phyloP scores from a whole-genome alignment of 2,797 vertebrate species.

The Phrynocephalus vlangalii region DNA sequence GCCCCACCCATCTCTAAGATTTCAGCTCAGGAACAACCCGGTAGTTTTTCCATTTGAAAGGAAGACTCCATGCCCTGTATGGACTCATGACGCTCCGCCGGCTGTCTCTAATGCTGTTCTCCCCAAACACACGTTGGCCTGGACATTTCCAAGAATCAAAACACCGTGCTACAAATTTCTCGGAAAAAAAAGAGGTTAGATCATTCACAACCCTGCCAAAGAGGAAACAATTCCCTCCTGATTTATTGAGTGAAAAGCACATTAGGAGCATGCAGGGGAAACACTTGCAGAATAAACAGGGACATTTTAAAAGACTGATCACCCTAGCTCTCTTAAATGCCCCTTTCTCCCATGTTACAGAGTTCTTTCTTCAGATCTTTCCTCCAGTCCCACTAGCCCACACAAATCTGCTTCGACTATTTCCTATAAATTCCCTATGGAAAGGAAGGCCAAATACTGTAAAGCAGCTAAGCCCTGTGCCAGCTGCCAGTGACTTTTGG shows the following conservation, averaged over 20 bases:
- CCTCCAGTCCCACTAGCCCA: background rate
- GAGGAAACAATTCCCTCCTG: background rate
- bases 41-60: no score
- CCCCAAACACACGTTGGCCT: fast-evolving
- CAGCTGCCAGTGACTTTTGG: no score
- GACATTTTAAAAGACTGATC: background rate
- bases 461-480: no score
- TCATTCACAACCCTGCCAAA: background rate
- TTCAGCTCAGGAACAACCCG: no score
- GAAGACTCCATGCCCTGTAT: no score
- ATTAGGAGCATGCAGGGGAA: constrained; percentile 23
- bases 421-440: background rate
- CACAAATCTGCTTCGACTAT: background rate
- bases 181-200: background rate
- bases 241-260: constrained; percentile 1
- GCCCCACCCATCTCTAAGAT: no score
- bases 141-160: background rate
- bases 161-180: background rate
- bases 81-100: no score
- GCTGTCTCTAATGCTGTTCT: background rate
- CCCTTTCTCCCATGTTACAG: background rate
- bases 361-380: background rate
- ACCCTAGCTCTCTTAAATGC: background rate
- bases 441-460: background rate
- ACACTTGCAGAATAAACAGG: constrained; percentile 24